These are phyloP conservation scores for Acanthosepion esculentum DNA, from an alignment of 2,888 invertebrate species.

Conservation along the genomic window DNA sequence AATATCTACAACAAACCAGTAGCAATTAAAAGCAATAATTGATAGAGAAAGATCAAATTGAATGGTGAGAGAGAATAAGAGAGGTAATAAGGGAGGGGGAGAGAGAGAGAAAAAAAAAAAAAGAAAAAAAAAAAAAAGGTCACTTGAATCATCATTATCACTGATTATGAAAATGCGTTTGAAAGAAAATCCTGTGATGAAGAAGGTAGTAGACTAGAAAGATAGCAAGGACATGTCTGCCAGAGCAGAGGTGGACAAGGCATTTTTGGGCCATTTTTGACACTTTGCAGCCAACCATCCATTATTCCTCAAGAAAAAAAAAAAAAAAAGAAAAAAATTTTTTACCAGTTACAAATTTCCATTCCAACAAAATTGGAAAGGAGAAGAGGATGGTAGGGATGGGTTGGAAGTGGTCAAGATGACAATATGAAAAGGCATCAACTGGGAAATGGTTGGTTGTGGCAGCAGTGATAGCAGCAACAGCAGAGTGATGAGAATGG, in stretches of 20 bases:
- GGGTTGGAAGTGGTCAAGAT: not conserved
- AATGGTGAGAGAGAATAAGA: not conserved
- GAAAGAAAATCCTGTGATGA: too few relatives aligned
- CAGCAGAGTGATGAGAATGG: not conserved
- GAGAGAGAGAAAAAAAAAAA: not conserved
- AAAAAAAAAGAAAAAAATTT: too few relatives aligned
- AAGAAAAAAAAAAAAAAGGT: not conserved
- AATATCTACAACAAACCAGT: not conserved
- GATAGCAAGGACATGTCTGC: not conserved
- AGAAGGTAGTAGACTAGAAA: not conserved
- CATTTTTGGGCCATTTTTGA: not conserved
- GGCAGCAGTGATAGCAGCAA: not conserved
- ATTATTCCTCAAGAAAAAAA: not conserved
- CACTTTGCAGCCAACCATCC: not conserved
- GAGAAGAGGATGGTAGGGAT: not conserved
- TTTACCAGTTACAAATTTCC: too few relatives aligned
- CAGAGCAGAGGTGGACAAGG: not conserved
- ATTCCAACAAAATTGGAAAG: not conserved
- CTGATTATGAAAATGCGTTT: too few relatives aligned
- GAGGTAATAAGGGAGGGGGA: not conserved
- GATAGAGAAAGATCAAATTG: not conserved
- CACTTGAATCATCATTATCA: not conserved
- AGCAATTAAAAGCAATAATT: slow-evolving; percentile 9
- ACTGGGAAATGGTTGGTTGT: not conserved
- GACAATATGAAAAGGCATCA: not conserved